Conservation (phyloP, 2,113 vertebrate species). For the Ophiodon elongatus region DNA sequence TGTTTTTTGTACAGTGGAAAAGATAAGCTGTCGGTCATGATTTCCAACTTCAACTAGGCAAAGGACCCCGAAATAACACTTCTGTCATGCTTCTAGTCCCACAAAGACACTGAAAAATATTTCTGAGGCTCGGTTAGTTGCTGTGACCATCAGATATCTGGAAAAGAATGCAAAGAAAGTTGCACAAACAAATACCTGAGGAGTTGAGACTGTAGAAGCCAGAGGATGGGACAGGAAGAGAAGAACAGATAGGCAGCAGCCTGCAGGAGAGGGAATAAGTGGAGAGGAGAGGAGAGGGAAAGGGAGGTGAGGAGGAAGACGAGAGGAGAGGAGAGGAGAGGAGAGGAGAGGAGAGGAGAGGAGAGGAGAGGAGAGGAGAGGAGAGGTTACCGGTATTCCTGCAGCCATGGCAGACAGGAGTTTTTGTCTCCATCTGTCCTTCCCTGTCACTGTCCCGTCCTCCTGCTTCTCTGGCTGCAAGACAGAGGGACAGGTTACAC, state of each 20-base stretch:
- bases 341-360: not conserved
- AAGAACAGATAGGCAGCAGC: constrained; percentile 68
- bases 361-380: not conserved
- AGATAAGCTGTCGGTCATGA: too few species aligned
- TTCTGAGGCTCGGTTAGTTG: not conserved
- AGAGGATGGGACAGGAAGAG: constrained; percentile 72
- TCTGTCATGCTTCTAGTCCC: not conserved
- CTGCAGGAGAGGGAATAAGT: constrained; percentile 52
- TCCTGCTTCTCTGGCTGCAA: constrained; percentile 84
- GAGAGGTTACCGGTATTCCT: constrained; percentile 80
- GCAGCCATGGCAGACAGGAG: constrained; percentile 84
- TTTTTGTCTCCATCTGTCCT: constrained; percentile 87
- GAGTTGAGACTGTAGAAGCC: constrained; percentile 50
- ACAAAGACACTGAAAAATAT: not conserved
- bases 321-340: too few species aligned
- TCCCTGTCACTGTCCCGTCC: constrained; percentile 81
- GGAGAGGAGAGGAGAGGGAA: not conserved
- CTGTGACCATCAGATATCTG: not conserved
- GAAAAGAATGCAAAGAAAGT: not conserved
- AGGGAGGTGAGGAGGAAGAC: not conserved
- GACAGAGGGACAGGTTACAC: constrained; percentile 75
- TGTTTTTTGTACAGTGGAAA: not conserved
- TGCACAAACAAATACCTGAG: constrained; percentile 58
- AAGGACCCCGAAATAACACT: not conserved
- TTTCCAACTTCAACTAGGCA: not conserved